Evolutionary conservation across 2,113 vertebrate species (phyloP).

Genomic region (Engystomops pustulosus): DNA sequence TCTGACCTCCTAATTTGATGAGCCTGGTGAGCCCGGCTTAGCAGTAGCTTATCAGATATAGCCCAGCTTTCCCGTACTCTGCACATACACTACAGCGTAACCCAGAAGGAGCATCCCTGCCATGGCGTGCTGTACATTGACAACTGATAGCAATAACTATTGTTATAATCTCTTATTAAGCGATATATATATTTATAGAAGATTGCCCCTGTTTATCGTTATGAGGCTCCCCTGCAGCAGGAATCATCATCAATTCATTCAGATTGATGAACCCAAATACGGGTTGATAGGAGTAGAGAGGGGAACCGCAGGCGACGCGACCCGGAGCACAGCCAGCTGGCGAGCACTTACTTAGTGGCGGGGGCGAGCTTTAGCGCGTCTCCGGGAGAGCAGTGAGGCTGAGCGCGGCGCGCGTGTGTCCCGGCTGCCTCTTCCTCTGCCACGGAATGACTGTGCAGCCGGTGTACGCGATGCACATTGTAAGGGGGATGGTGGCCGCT

Average conservation of each 20-base stretch:
- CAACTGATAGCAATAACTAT: too few relatives aligned
- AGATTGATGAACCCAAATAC: constrained; percentile 37
- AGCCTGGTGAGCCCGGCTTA: constrained; percentile 77
- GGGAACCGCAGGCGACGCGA: too few relatives aligned
- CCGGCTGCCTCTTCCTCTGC: background rate
- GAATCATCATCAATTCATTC: background rate
- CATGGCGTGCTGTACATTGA: too few relatives aligned
- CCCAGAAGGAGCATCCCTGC: too few relatives aligned
- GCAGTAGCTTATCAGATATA: constrained; percentile 66
- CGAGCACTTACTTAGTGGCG: background rate
- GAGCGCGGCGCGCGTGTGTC: constrained; percentile 44
- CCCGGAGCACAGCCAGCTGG: background rate
- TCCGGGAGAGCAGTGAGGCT: background rate
- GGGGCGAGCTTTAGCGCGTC: constrained; percentile 37
- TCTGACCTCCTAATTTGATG: constrained; percentile 81
- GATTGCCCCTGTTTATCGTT: too few relatives aligned
- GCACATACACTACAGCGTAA: too few relatives aligned
- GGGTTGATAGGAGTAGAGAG: too few relatives aligned
- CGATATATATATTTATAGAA: too few relatives aligned
- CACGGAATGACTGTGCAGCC: background rate
- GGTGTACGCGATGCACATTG: background rate
- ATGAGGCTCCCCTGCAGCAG: too few relatives aligned
- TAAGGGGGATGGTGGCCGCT: constrained; percentile 9
- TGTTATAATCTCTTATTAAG: too few relatives aligned
- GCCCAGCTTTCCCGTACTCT: too few relatives aligned